Conservation (phyloP, 2,113 vertebrate species). For the Megalops atlanticus region DNA sequence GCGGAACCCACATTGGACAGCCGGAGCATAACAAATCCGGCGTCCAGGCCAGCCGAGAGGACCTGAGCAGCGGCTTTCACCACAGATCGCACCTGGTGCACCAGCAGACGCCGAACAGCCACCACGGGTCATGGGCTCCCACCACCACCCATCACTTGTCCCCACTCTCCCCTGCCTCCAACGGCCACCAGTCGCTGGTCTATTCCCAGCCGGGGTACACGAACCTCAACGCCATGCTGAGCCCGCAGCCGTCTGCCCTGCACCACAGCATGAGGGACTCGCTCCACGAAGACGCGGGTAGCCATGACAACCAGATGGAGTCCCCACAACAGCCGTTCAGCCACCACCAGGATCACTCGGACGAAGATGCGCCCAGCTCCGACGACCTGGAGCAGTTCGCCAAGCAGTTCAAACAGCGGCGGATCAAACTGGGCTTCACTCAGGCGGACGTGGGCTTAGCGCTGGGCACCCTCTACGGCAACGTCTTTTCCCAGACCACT, state of each 20-base stretch:
- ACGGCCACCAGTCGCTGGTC: constrained; percentile 85
- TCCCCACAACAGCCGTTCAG: constrained; percentile 84
- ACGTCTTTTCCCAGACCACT: constrained; percentile 98
- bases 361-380: constrained; percentile 95
- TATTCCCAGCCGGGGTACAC: constrained; percentile 90
- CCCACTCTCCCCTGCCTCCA: constrained; percentile 85
- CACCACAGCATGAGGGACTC: constrained; percentile 84
- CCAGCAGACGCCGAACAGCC: constrained; percentile 79
- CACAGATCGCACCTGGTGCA: constrained; percentile 87
- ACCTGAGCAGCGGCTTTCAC: constrained; percentile 83
- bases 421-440: constrained; percentile 98
- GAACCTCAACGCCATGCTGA: constrained; percentile 86
- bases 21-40: constrained; percentile 82
- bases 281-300: constrained; percentile 81
- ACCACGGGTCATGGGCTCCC: constrained; percentile 87
- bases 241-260: constrained; percentile 81
- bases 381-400: constrained; percentile 99
- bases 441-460: constrained; percentile 97
- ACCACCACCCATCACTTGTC: constrained; percentile 84
- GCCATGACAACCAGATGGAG: constrained; percentile 79
- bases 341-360: constrained; percentile 90
- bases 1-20: constrained; percentile 82
- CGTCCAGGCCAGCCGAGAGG: constrained; percentile 79
- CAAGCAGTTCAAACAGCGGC: constrained; percentile 98
- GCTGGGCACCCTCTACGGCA: constrained; percentile 94